These are phyloP conservation scores for Microctonus aethiopoides DNA, from an alignment of 2,888 invertebrate species.

Conservation along the genomic window DNA sequence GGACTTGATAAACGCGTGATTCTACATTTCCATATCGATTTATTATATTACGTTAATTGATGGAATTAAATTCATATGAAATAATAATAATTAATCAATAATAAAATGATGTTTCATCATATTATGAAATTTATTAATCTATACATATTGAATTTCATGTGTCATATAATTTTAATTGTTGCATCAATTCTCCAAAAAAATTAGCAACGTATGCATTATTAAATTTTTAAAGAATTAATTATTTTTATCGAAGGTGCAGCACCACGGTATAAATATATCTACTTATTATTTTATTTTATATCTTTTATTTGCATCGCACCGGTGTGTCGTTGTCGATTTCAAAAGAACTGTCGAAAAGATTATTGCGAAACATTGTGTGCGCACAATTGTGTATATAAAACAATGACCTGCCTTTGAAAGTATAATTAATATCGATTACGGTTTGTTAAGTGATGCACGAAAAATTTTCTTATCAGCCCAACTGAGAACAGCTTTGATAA, in stretches of 20 bases:
- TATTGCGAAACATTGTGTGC: slow-evolving; percentile 8
- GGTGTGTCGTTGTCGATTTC: neutral
- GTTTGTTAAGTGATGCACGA: neutral
- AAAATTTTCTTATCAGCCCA: neutral
- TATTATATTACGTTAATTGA: neutral
- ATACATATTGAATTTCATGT: neutral
- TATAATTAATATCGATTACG: neutral
- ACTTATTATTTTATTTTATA: neutral
- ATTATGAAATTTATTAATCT: too few species aligned
- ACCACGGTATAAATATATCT: neutral
- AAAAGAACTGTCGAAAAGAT: slow-evolving; percentile 8
- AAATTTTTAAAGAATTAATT: neutral
- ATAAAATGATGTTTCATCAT: neutral
- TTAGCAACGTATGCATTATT: neutral
- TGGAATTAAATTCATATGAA: neutral
- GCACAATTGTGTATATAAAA: neutral
- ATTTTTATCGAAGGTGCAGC: neutral
- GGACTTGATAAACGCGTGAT: neutral
- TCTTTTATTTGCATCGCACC: neutral
- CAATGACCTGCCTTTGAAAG: neutral
- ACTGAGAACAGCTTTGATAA: neutral
- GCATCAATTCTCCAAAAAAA: neutral
- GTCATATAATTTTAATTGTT: neutral
- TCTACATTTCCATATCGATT: neutral
- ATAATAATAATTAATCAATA: slow-evolving; percentile 7